These are phyloP conservation scores for Scalopus aquaticus DNA, from an alignment of 2,113 vertebrate species.

Conservation along the genomic window DNA sequence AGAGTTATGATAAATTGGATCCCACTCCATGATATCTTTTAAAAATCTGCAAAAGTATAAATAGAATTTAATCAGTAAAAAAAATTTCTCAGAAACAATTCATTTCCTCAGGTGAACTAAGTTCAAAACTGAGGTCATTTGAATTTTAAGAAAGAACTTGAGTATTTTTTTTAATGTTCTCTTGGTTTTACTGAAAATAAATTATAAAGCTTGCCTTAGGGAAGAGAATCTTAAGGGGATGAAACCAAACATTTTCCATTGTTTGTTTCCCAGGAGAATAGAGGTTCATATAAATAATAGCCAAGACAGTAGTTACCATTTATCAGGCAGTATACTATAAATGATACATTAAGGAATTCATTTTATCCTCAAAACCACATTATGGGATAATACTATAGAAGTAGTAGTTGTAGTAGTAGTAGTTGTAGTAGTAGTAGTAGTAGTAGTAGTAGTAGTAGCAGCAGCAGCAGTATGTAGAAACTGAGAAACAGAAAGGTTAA, in stretches of 20 bases:
- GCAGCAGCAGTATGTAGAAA: not conserved
- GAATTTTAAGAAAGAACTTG: too few relatives aligned
- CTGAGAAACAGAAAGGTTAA: not conserved
- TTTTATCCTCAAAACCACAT: not conserved
- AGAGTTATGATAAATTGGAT: not conserved
- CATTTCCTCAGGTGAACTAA: not conserved
- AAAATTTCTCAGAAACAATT: not conserved
- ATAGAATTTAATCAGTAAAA: not conserved
- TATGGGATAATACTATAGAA: not conserved
- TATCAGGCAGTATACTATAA: not conserved
- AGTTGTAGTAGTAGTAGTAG: not conserved
- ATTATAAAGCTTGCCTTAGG: not conserved
- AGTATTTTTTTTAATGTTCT: not conserved
- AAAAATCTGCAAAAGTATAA: not conserved
- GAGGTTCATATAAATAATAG: not conserved
- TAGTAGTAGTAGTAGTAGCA: not conserved
- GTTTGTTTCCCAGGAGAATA: not conserved
- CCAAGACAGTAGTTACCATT: not conserved
- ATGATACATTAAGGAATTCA: not conserved
- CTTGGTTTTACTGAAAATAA: conserved; percentile 24
- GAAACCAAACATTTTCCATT: not conserved
- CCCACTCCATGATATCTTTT: not conserved
- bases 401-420: not conserved
- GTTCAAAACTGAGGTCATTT: not conserved
- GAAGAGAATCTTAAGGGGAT: not conserved